phyloP scores from a whole-genome alignment of 2,797 vertebrate species.

The Acanthurus lineatus region DNA sequence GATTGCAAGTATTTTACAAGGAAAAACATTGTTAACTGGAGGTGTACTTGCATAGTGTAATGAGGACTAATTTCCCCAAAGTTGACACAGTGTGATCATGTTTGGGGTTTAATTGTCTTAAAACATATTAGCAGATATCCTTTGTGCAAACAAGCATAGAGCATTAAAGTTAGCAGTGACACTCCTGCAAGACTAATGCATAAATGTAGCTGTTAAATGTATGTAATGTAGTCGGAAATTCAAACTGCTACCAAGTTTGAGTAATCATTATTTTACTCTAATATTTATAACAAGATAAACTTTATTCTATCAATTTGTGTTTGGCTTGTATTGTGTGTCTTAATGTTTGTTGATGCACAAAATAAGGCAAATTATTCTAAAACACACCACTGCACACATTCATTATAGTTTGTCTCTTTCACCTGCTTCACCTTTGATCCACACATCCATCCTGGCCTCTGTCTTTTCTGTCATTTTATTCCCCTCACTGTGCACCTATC shows the following conservation, averaged over 20 bases:
- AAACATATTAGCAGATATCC: neutral
- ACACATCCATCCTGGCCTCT: conserved; percentile 17
- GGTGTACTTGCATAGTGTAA: neutral
- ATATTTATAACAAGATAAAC: neutral
- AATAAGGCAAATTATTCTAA: neutral
- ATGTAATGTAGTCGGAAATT: neutral
- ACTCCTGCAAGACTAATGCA: neutral
- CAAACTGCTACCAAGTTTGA: neutral
- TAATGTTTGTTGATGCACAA: neutral
- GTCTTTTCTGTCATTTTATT: conserved; percentile 16
- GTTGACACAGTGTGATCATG: neutral
- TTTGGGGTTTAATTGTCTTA: neutral
- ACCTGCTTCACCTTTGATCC: conserved; percentile 17
- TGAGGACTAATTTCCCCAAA: neutral
- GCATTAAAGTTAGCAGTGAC: neutral
- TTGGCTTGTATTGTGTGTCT: neutral
- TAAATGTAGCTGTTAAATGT: no score
- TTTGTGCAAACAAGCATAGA: no score
- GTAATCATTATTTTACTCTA: neutral
- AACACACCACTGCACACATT: neutral
- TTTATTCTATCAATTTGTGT: neutral
- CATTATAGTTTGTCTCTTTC: neutral
- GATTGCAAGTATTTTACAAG: neutral
- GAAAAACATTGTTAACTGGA: neutral
- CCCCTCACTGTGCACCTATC: conserved; percentile 11